Conservation (phyloP, 2,888 invertebrate genomes). For the Caenorhabditis sp. region DNA sequence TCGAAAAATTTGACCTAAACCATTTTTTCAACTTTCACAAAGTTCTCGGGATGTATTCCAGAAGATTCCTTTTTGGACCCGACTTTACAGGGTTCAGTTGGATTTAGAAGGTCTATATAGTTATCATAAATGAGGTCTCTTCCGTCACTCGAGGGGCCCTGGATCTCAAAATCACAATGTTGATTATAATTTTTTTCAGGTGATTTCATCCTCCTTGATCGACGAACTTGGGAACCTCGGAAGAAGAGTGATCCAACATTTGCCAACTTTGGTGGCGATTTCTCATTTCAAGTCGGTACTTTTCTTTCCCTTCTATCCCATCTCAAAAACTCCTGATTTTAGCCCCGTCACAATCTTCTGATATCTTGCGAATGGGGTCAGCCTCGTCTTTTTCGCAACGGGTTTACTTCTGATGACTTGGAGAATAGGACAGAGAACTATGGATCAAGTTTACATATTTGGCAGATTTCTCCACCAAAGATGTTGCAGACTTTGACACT, state of each 20-base stretch:
- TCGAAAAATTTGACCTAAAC: too few relatives aligned
- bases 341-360: conserved; percentile 89
- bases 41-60: too few relatives aligned
- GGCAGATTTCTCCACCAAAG: conserved; percentile 85
- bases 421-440: conserved; percentile 75
- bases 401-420: conserved; percentile 30
- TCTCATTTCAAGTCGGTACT: conserved; percentile 47
- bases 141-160: too few relatives aligned
- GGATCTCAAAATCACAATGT: too few relatives aligned
- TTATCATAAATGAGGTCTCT: too few relatives aligned
- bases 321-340: background rate
- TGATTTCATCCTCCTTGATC: conserved; percentile 87
- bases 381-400: conserved; percentile 75
- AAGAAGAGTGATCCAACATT: conserved; percentile 25
- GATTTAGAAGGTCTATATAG: too few relatives aligned
- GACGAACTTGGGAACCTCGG: conserved; percentile 76
- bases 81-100: too few relatives aligned
- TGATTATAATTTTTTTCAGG: conserved; percentile 70
- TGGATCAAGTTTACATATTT: conserved; percentile 85
- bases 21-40: too few relatives aligned
- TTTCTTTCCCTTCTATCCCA: too few relatives aligned
- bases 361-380: conserved; percentile 92
- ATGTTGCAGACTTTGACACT: conserved; percentile 86
- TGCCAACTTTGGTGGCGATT: conserved; percentile 53
- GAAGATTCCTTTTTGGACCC: too few relatives aligned